These are phyloP conservation scores for Diorhabda elongata DNA, from an alignment of 1,140 invertebrate species.

Conservation along the genomic window DNA sequence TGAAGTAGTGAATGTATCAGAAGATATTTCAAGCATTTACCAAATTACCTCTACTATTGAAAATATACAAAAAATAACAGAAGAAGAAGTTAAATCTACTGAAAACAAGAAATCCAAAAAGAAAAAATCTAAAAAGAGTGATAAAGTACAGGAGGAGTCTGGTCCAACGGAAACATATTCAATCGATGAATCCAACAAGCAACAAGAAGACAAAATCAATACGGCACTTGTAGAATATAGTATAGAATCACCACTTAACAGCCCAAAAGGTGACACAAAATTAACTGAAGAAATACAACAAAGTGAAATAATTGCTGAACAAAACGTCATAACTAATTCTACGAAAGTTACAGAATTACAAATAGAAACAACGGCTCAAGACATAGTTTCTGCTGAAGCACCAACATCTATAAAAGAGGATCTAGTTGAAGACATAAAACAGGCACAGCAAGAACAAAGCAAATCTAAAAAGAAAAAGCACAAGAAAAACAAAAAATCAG, in stretches of 20 bases:
- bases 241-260: too few species aligned
- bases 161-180: too few species aligned
- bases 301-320: neutral
- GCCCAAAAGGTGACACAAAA: too few species aligned
- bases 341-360: neutral
- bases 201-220: too few species aligned
- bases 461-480: constrained; percentile 3
- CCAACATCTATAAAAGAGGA: neutral
- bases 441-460: neutral
- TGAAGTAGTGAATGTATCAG: neutral
- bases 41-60: too few species aligned
- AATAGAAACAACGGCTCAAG: neutral
- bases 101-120: neutral
- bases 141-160: too few species aligned
- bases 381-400: neutral
- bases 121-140: neutral
- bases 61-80: too few species aligned
- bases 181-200: too few species aligned
- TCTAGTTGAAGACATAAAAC: neutral
- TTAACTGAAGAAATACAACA: neutral
- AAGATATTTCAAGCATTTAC: too few species aligned
- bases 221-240: too few species aligned
- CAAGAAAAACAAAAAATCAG: neutral
- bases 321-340: neutral
- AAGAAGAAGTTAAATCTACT: neutral